phyloP scores from a whole-genome alignment of 2,888 invertebrate species.

The Hirtodrosophila alboralis region DNA sequence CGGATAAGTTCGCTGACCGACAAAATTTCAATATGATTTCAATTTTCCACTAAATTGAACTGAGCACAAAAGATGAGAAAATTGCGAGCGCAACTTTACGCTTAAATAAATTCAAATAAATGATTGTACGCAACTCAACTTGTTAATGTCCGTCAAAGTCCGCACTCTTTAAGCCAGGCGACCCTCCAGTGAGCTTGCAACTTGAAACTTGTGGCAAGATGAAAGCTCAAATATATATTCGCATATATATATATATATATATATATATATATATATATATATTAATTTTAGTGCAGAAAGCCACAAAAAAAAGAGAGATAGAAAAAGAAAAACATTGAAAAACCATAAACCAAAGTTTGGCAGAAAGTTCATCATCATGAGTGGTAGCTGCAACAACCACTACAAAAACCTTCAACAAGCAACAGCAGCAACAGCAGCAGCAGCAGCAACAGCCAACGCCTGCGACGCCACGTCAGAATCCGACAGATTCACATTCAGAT shows the following conservation, averaged over 20 bases:
- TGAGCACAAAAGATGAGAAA: conserved; percentile 65
- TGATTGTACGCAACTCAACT: conserved; percentile 49
- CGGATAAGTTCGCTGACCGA: conserved; percentile 57
- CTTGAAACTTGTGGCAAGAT: conserved; percentile 44
- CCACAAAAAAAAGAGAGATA: not conserved
- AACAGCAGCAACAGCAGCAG: conserved; percentile 23
- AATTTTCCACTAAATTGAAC: conserved; percentile 71
- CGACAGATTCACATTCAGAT: conserved; percentile 33
- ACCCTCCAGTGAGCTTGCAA: conserved; percentile 18
- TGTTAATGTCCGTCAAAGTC: conserved; percentile 36
- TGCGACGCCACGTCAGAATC: conserved; percentile 46
- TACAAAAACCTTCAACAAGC: conserved; percentile 43
- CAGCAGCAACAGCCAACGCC: conserved; percentile 10
- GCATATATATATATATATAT: no score
- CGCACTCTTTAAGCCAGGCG: not conserved
- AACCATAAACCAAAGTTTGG: conserved; percentile 67
- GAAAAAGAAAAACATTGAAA: conserved; percentile 48
- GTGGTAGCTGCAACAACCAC: conserved; percentile 54
- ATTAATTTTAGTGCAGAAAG: conserved; percentile 39
- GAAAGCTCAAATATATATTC: conserved; percentile 64
- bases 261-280: no score
- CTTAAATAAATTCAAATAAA: conserved; percentile 68
- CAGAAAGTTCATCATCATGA: conserved; percentile 68
- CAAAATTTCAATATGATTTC: conserved; percentile 69
- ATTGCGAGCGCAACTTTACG: conserved; percentile 58